Conservation (phyloP, 2,797 vertebrate species). For the Gorsachius magnificus region DNA sequence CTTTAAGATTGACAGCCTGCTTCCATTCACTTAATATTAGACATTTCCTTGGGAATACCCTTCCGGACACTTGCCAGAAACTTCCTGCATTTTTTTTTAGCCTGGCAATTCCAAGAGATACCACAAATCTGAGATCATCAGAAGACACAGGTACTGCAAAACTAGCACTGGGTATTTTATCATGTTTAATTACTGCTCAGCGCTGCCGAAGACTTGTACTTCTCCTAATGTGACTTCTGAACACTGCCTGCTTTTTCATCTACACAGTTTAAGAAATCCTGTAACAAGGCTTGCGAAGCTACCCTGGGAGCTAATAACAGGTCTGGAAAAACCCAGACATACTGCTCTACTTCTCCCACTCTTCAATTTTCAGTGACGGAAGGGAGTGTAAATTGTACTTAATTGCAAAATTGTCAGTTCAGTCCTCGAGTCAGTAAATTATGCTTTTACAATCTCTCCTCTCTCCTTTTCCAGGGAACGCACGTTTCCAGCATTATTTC, state of each 20-base stretch:
- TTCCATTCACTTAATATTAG: neutral
- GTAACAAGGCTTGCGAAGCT: neutral
- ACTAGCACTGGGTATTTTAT: neutral
- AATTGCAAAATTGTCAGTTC: constrained; percentile 47
- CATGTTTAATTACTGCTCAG: neutral
- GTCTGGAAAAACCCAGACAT: constrained; percentile 36
- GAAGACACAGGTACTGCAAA: neutral
- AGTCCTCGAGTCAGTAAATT: constrained; percentile 11
- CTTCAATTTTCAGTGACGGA: constrained; percentile 26
- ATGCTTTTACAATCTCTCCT: neutral
- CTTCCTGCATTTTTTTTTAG: neutral
- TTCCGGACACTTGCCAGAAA: neutral
- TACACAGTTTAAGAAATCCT: neutral
- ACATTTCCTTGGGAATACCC: neutral
- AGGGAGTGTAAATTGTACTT: constrained; percentile 40
- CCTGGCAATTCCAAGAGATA: neutral
- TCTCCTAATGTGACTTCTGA: neutral
- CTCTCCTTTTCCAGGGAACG: neutral
- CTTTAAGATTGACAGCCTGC: neutral
- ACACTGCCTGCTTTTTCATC: neutral
- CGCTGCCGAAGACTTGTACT: neutral
- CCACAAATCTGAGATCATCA: neutral
- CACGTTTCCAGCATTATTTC: neutral
- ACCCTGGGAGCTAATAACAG: constrained; percentile 45
- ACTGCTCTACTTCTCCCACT: constrained; percentile 18